A percentile compares a stretch with the other conserved stretches of the same genome.
Conservation (phyloP, 2,113 vertebrate species). For the Takifugu bimaculatus region DNA sequence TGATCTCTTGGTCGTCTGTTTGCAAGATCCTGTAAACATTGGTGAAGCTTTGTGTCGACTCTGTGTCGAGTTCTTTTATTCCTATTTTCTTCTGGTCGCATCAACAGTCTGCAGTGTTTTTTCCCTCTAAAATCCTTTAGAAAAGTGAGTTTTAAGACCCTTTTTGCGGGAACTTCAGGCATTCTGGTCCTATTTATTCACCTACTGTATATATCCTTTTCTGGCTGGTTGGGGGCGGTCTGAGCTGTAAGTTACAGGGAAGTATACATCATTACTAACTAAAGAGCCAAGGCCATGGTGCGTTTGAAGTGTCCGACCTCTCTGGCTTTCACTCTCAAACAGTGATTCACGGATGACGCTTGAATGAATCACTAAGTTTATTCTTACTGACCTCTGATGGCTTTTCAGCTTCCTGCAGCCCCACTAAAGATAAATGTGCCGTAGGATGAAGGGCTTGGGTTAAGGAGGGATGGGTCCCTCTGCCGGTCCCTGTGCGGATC, state of each 20-base stretch:
- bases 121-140: too few relatives aligned
- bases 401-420: constrained; percentile 14
- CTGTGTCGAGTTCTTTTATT: too few relatives aligned
- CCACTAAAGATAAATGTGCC: constrained; percentile 17
- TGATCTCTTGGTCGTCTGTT: too few relatives aligned
- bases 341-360: constrained; percentile 50
- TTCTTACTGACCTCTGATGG: constrained; percentile 27
- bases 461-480: constrained; percentile 52
- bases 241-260: constrained; percentile 47
- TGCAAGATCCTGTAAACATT: too few relatives aligned
- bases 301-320: constrained; percentile 44
- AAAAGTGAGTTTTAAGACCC: too few relatives aligned
- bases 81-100: too few relatives aligned
- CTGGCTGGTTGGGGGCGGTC: constrained; percentile 4
- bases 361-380: constrained; percentile 61
- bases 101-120: too few relatives aligned
- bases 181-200: not conserved
- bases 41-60: too few relatives aligned
- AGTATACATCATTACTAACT: constrained; percentile 53
- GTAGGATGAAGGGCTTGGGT: not conserved
- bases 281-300: constrained; percentile 45
- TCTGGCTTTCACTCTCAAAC: constrained; percentile 47
- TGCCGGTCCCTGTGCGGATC: constrained; percentile 36
- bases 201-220: not conserved
- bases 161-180: too few relatives aligned